A percentile compares a stretch with the other conserved stretches of the same genome.
phyloP scores from a whole-genome alignment of 2,888 invertebrate species.

The Baccha elongata region DNA sequence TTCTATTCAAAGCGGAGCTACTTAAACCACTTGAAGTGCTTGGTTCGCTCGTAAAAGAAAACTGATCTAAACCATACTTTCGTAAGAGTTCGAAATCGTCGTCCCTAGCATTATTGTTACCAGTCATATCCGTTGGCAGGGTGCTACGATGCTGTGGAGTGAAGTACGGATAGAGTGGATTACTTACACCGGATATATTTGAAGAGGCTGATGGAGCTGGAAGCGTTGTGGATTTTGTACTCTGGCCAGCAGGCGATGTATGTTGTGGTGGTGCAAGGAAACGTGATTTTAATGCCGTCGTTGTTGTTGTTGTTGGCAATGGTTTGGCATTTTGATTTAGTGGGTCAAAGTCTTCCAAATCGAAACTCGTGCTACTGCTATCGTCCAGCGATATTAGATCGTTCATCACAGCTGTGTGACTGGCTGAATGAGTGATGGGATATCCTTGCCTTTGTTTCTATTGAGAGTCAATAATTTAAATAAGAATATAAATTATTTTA shows the following conservation, averaged over 20 bases:
- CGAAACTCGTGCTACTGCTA: constrained; percentile 85
- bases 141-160: constrained; percentile 80
- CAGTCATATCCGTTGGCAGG: constrained; percentile 72
- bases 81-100: constrained; percentile 81
- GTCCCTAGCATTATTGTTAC: constrained; percentile 75
- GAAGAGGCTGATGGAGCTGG: constrained; percentile 76
- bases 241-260: constrained; percentile 50
- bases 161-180: constrained; percentile 84
- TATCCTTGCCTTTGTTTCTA: constrained; percentile 71
- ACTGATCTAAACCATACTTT: constrained; percentile 82
- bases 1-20: constrained; percentile 49
- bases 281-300: constrained; percentile 43
- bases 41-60: constrained; percentile 77
- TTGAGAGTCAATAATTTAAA: constrained; percentile 27
- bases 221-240: constrained; percentile 79
- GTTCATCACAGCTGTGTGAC: constrained; percentile 79
- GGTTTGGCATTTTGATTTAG: constrained; percentile 83
- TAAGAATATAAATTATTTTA: constrained; percentile 5
- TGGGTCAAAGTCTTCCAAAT: constrained; percentile 87
- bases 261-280: constrained; percentile 40
- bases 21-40: constrained; percentile 65
- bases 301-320: constrained; percentile 76
- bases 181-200: constrained; percentile 77
- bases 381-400: constrained; percentile 88
- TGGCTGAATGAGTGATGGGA: constrained; percentile 67